Base-by-base conservation (phyloP, 2,113 vertebrate species). In the Rattus norvegicus region DNA sequence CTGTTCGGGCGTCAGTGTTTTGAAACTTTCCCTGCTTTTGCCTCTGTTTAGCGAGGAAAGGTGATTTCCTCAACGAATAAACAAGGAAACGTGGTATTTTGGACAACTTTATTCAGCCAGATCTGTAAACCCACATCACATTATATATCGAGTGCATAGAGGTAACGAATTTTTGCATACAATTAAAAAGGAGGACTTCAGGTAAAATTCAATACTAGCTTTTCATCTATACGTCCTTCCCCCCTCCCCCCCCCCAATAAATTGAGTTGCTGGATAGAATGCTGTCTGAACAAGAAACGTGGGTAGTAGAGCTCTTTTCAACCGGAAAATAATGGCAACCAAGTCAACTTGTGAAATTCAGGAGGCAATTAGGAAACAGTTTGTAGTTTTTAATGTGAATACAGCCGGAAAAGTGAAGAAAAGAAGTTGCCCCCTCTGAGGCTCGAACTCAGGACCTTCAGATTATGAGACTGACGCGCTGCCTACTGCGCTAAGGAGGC, bases 401-500 rank as follows among this genome's bases (percentile, higher is more conserved):
- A 9, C 12, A 56, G 19, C 22, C 11, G 6, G 43, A 76, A 28
- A 13, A 7, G 20, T 10, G 77, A 94, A 87, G 84, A 0, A 80
- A 33, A 52, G 1, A 3, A 54, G 0, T 3, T 97, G 92, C 94
- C 93, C 43, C 72, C 94, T 91, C 95, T 85, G 91, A 97, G 88
- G 88, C 26, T 95, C 90, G 85, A 96, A 88, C 94, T 96, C 95
- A 96, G 95, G 91, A 96, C 94, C 80, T 92, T 96, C 95, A 95
- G 95, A 92, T 97, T 97, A 96, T 92, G 93, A 97, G 93, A 93
- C 96, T 93, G 94, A 97, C 63, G 63, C 2, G 2, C 95, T 97
- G 63, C 91, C 93, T 93, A 84, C 93, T 95, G 91, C 63, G 5
- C 94, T 92, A 95, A 96, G 96, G 92, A 97, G 91, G 93, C 91